Evolutionary conservation across 1,140 invertebrate genomes (phyloP), one percentile per base, ranked within the genome.

Genomic region (Drusus annulatus): DNA sequence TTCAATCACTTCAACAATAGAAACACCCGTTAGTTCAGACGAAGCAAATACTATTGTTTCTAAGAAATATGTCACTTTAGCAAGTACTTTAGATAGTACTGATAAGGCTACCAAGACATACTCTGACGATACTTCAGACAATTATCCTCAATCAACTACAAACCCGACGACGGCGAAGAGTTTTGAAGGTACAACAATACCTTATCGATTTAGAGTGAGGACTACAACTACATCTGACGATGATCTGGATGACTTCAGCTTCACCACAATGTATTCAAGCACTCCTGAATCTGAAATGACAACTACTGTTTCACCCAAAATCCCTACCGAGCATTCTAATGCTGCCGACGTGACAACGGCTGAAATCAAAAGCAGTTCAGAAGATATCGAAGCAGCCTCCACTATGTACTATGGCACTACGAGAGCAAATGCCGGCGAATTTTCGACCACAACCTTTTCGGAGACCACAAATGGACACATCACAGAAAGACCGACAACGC

Each of bases 361-460:
- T 8, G 56, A 76, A 60, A 65, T 16, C 6, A 83, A 79, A 62
- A 80, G 54, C 15, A 62, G 23, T 15, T 36, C 63, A 19, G 58
- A 81, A 77, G 82, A 83, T 63, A 81, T 81, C 17, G 77, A 79
- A 63, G 62, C 79, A 10, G 76, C 71, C 3, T 83, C 82, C 3
- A 83, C 82, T 25, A 51, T 62, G 15, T 83, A 83, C 56, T 83
- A 81, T 17, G 76, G 77, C 60, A 19, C 77, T 2, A 76, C 60
- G 15, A 81, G 19, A 17, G 31, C 36, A 71, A 81, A 79, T 50
- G 25, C n/a, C 10, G 71, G 60, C 28, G 58, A 76, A 36, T 77
- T 76, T 4, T 78, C 75, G 15, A 51, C 79, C 4, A 80, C 79
- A 16, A 51, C 31, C 1, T 13, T 74, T 31, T 31, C 54, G 52